These are phyloP conservation scores for Zaprionus lineosus DNA, from an alignment of 2,888 invertebrate genomes.

Conservation along the genomic window DNA sequence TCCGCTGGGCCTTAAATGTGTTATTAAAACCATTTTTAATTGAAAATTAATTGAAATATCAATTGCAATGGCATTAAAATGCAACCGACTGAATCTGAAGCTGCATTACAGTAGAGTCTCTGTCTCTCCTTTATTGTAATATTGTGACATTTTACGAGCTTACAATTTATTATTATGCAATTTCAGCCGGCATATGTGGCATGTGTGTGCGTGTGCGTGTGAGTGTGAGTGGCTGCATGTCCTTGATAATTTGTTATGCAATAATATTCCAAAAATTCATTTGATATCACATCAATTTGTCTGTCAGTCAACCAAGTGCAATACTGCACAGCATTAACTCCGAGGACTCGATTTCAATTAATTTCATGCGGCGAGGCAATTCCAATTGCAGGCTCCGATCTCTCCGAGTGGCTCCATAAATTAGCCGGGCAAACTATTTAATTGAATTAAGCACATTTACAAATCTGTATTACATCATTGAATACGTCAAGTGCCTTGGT, in stretches of 20 bases:
- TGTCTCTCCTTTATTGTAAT: slow-evolving; percentile 38
- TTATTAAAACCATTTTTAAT: slow-evolving; percentile 67
- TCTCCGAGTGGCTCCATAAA: slow-evolving; percentile 55
- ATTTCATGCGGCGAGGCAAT: slow-evolving; percentile 29
- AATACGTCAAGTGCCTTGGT: slow-evolving; percentile 17
- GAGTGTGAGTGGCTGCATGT: slow-evolving; percentile 16
- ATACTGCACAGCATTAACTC: slow-evolving; percentile 27
- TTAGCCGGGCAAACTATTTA: slow-evolving; percentile 54
- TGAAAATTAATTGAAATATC: slow-evolving; percentile 75
- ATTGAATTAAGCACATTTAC: slow-evolving; percentile 61
- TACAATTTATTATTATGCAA: slow-evolving; percentile 60
- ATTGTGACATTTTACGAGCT: slow-evolving; percentile 54
- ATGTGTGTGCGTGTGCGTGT: slow-evolving; percentile 1
- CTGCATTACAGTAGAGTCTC: slow-evolving; percentile 16
- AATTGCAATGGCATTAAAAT: slow-evolving; percentile 64
- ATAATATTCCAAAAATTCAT: slow-evolving; percentile 50
- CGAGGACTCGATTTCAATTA: slow-evolving; percentile 54
- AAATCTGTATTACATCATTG: slow-evolving; percentile 42
- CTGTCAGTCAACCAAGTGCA: slow-evolving; percentile 35
- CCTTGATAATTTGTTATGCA: slow-evolving; percentile 55
- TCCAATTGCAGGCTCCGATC: slow-evolving; percentile 23
- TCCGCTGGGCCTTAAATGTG: slow-evolving; percentile 37
- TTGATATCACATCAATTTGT: slow-evolving; percentile 51
- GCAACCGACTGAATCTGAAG: slow-evolving; percentile 26
- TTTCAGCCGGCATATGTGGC: slow-evolving; percentile 37